Conservation (phyloP, 1,140 invertebrate species). For the Thereuonema tuberculata region DNA sequence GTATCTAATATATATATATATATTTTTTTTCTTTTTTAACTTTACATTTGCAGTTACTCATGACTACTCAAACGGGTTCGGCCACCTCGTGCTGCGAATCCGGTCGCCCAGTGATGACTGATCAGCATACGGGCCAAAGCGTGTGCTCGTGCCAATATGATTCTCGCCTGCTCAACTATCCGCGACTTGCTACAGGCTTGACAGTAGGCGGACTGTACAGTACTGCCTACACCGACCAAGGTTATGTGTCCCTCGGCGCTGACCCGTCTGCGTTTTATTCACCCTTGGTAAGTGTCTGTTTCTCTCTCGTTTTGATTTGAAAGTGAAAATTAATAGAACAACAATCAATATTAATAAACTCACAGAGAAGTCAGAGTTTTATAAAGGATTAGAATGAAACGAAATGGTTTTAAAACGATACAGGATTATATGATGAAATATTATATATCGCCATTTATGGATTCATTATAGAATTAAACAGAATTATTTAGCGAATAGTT, state of each 20-base stretch:
- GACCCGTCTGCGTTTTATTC: conserved; percentile 94
- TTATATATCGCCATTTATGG: too few species aligned
- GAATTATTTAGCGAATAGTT: too few species aligned
- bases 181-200: conserved; percentile 25
- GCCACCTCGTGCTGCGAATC: conserved; percentile 88
- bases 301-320: too few species aligned
- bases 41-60: conserved; percentile 64
- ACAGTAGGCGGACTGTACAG: conserved; percentile 52
- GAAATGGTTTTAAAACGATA: too few species aligned
- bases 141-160: conserved; percentile 94
- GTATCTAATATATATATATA: too few species aligned
- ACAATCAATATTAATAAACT: too few species aligned
- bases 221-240: conserved; percentile 78
- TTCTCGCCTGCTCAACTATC: conserved; percentile 32
- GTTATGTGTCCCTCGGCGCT: conserved; percentile 77
- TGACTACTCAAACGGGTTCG: conserved; percentile 46
- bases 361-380: too few species aligned
- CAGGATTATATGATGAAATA: too few species aligned
- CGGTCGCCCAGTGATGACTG: conserved; percentile 80
- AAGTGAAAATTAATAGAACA: too few species aligned
- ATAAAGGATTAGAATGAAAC: too few species aligned
- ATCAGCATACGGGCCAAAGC: conserved; percentile 87
- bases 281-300: conserved; percentile 87
- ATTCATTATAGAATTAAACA: too few species aligned
- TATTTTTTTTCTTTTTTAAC: too few species aligned